A percentile compares a stretch with the other conserved stretches of the same genome.
phyloP scores from a whole-genome alignment of 2,888 invertebrate species.

The Tipula unca region DNA sequence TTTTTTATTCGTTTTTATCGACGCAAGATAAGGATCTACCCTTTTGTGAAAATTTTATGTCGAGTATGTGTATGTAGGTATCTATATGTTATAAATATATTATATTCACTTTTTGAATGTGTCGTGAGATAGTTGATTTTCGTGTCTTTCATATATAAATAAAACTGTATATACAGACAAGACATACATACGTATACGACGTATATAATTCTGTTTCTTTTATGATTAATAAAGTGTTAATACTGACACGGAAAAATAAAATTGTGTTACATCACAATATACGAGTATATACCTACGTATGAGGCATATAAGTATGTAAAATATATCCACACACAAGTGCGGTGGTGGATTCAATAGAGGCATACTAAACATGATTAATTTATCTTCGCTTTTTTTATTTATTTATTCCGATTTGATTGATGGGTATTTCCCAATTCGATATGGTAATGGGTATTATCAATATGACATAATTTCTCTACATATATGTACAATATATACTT shows the following conservation, averaged over 20 bases:
- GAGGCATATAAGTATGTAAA: background rate
- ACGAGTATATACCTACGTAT: background rate
- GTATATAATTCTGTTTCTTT: background rate
- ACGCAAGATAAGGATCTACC: background rate
- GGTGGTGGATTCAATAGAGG: background rate
- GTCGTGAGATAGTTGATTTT: background rate
- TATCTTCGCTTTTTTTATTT: background rate
- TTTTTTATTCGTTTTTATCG: background rate
- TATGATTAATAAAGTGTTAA: constrained; percentile 14
- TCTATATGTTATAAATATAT: background rate
- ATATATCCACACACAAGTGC: background rate
- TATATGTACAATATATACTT: background rate
- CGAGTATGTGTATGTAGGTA: background rate
- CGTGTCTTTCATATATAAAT: background rate
- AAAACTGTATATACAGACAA: too few species aligned
- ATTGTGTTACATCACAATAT: background rate
- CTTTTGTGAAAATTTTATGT: background rate
- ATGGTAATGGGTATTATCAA: background rate
- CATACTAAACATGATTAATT: background rate
- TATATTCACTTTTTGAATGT: background rate
- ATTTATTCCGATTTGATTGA: background rate
- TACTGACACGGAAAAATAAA: background rate
- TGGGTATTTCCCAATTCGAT: background rate
- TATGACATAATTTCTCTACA: background rate
- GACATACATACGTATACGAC: too few species aligned